Base-by-base conservation (phyloP, 2,888 invertebrate species). In the Polietes domitor region DNA sequence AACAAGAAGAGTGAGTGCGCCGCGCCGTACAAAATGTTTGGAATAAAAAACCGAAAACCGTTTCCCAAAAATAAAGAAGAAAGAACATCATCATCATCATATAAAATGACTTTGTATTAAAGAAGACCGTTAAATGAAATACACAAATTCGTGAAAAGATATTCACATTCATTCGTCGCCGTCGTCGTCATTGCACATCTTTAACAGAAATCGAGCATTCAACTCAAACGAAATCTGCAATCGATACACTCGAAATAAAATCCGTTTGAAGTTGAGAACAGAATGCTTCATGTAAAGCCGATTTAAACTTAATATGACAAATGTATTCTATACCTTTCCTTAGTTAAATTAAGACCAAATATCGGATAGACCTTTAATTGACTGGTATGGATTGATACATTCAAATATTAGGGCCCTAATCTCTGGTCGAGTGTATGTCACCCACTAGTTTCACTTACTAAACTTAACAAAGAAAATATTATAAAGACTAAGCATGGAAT, bases 101-200 rank as follows among this genome's bases (percentile, higher is more conserved):
- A 43, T 68, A 53, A 72, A 80, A 81, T 78, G 75, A 58, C 75
- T 84, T 84, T 74, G 77, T 80, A 80, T 84, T 75, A 80, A 84
- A 61, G 76, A 84, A 84, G 84, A 84, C 84, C 84, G 84, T 84
- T 84, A 84, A 84, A 84, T 84, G 81, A 76, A 78, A 81, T 76
- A 72, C 76, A 75, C 72, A 68, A 68, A 41, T 68, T 68, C 41
- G 19, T 68, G 41, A 53, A 55, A 70, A 68, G 58, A 61, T 43
- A 74, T 58, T 53, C 32, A 37, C 80, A 70, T 75, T 58, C 81
- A 78, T 75, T 76, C 78, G 68, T 84, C 75, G 65, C 68, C 79
- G 72, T 78, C 74, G 55, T 84, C 78, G 32, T 71, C 78, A 65
- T 84, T 77, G 32, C 72, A 77, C 72, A 78, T 79, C 84, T 81